Percentiles rank a stretch among this genome's conserved stretches.
phyloP scores from a whole-genome alignment of 2,797 vertebrate species.

The Allobates femoralis region DNA sequence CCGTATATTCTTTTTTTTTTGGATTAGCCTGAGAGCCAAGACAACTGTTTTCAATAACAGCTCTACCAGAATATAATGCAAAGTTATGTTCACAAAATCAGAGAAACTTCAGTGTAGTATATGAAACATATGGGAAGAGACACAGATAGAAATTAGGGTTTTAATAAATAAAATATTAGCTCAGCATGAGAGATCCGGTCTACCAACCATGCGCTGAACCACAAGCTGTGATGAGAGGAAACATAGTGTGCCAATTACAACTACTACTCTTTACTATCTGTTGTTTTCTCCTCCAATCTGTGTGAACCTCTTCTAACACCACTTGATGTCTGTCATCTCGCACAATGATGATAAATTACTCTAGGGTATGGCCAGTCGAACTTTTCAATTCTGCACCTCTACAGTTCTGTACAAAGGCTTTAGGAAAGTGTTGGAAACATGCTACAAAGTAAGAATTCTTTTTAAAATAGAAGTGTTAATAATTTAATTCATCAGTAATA shows the following conservation, averaged over 20 bases:
- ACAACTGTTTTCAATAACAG: constrained; percentile 12
- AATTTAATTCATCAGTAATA: too few relatives aligned
- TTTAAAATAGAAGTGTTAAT: too few relatives aligned
- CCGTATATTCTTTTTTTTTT: constrained; percentile 1
- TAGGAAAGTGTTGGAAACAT: too few relatives aligned
- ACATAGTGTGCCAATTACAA: not conserved
- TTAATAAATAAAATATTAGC: constrained; percentile 11
- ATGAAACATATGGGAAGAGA: not conserved
- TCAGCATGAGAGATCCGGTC: not conserved
- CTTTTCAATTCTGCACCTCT: not conserved
- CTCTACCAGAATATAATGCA: constrained; percentile 1
- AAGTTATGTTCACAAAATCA: constrained; percentile 1
- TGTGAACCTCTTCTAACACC: not conserved
- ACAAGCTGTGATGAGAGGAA: not conserved
- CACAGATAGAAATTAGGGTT: not conserved
- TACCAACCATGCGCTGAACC: not conserved
- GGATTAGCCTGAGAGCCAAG: not conserved
- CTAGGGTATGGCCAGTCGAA: not conserved
- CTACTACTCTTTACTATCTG: not conserved
- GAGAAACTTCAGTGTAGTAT: not conserved
- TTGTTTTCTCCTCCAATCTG: not conserved
- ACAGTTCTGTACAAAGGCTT: too few relatives aligned
- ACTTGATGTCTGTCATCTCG: not conserved
- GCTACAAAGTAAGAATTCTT: too few relatives aligned
- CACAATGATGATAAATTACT: not conserved